Base-by-base conservation (phyloP, 2,888 invertebrate species). In the Thymelicus lineola region DNA sequence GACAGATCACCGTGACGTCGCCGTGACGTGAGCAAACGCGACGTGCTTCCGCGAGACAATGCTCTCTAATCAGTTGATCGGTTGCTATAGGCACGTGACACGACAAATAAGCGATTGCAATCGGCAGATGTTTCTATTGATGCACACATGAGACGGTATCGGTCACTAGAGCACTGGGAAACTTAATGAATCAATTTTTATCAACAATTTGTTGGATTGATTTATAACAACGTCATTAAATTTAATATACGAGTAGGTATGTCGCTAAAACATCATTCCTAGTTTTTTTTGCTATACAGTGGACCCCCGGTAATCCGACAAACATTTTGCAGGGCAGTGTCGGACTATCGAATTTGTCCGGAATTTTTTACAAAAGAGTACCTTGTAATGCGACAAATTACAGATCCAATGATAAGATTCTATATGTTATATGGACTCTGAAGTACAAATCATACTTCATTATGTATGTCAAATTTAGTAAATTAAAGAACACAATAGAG, bases 1-100 rank as follows among this genome's bases (percentile, higher is more conserved):
- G 79, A 80, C 75, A 72, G 75, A 79, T 79, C 79, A 77, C 76
- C 75, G 76, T 80, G 80, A 80, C 75, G 71, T 74, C 76, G 76
- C 75, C 75, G 76, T 79, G 80, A 80, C 75, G 71, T 74, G 71
- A 66, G 64, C 72, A 69, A 71, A 71, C 66, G 60, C 67, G 60
- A 69, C 70, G 71, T 67, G 72, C 75, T 75, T 73, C 75, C 74
- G 75, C 73, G 74, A 76, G 73, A 80, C 80, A 80, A 80, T 80
- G 70, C 70, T 66, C 59, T 71, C 73, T 76, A 79, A 80, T 80
- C 79, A 80, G 72, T 73, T 73, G 74, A 77, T 77, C 77, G 72
- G 71, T 55, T 65, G 28, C 17, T 77, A 80, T 63, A 65, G 78
- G 74, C 80, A 80, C 80, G 79, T 79, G 79, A 79, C 79, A 72